Evolutionary conservation across 2,113 vertebrate species (phyloP), one percentile per base, ranked within the genome.

Genomic region (Grammomys dolichurus): DNA sequence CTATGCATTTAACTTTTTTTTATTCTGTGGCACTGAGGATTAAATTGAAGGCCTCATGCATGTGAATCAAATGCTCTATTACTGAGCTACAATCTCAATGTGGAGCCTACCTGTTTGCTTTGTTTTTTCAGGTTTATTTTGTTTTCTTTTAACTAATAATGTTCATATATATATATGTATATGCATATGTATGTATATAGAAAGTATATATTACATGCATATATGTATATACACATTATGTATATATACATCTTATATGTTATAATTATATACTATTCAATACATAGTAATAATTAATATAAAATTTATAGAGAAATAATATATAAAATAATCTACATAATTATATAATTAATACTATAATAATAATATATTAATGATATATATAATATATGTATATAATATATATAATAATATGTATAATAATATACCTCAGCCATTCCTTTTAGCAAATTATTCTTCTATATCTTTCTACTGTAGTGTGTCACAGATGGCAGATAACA

Each of bases 91-190:
- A 51, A 48, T 14, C 43, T 46, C 20, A 75, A 36, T 5, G 20
- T 40, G 22, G 72, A 43, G 40, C 36, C 24, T 28, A 0, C 48
- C 33, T 40, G 87, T 84, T 90, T 89, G 12, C 73, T 84, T 92
- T 89, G 12, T 0, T 36, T 51, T 33, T 51, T 31, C 40, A 54
- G 46, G 1, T 40, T 82, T 70, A 33, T 54, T 89, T 93, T 65
- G 31, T n/a, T 91, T 10, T 75, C 17, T 73, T 94, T 76, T 72
- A 87, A 93, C 4, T 51, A 84, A 94, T 22, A 90, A 94, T 31
- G 73, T 80, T 90, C 33, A 70, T 36, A 70, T 7, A 70, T 2
- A 70, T 36, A 40, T 40, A 40, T 40, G 40, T 40, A 40, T 40
- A 40, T 40, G 40, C 40, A 40, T 40, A 40, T 40, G 40, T 40